phyloP scores from a whole-genome alignment of 1,140 invertebrate species.

The Drosophila aff. region DNA sequence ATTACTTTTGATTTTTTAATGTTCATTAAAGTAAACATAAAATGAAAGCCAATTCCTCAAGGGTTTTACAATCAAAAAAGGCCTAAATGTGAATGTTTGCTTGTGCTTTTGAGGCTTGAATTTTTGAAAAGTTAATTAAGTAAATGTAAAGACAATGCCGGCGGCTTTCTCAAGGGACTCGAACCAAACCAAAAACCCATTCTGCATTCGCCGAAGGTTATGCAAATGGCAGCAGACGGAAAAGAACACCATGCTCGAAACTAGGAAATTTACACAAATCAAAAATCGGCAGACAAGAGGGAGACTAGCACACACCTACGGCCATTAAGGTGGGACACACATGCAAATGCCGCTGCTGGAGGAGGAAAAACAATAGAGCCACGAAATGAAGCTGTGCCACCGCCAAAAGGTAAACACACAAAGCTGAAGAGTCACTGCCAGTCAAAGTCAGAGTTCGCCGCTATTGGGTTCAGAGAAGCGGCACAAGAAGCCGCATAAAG shows the following conservation, averaged over 20 bases:
- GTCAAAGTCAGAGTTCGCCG: slow-evolving; percentile 70
- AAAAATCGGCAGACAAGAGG: slow-evolving; percentile 45
- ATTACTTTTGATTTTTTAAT: neutral
- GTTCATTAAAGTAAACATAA: neutral
- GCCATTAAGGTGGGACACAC: slow-evolving; percentile 40
- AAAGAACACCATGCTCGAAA: slow-evolving; percentile 59
- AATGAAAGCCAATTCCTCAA: slow-evolving; percentile 5
- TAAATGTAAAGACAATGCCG: slow-evolving; percentile 21
- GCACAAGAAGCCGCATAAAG: slow-evolving; percentile 18
- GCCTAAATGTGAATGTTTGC: neutral
- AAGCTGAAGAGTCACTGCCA: slow-evolving; percentile 41
- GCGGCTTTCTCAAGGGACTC: slow-evolving; percentile 55
- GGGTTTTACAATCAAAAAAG: slow-evolving; percentile 5
- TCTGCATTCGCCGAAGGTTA: slow-evolving; percentile 61
- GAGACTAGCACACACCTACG: slow-evolving; percentile 30
- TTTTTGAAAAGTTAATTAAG: slow-evolving; percentile 31
- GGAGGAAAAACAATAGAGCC: slow-evolving; percentile 52
- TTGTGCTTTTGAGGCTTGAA: neutral
- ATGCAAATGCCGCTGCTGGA: slow-evolving; percentile 33
- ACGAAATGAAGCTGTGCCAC: slow-evolving; percentile 27
- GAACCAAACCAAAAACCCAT: slow-evolving; percentile 1
- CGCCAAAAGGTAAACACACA: slow-evolving; percentile 31
- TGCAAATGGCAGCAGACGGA: slow-evolving; percentile 44
- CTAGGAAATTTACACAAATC: slow-evolving; percentile 77
- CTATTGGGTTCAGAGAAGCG: slow-evolving; percentile 42